Conservation (phyloP, 2,113 vertebrate species). For the Gnathonemus longibarbis region DNA sequence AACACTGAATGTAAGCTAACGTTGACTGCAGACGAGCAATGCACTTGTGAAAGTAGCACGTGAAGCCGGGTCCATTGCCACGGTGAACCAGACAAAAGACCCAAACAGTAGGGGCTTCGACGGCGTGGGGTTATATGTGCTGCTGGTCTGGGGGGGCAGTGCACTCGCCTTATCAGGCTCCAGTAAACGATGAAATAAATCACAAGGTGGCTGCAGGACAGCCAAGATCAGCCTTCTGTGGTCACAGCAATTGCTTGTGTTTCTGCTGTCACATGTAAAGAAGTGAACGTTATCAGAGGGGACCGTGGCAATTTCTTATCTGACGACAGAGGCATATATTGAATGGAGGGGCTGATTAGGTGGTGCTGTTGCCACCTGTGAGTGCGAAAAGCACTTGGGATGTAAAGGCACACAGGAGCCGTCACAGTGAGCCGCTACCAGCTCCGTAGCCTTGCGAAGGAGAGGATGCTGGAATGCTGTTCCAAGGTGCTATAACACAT, state of each 20-base stretch:
- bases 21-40: neutral
- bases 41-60: neutral
- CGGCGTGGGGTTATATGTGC: neutral
- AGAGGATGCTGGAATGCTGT: neutral
- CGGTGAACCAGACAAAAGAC: neutral
- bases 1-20: neutral
- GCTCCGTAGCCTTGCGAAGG: neutral
- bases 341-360: conserved; percentile 47
- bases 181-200: neutral
- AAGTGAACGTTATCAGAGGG: conserved; percentile 31
- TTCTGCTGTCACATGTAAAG: conserved; percentile 36
- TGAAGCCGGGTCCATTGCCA: neutral
- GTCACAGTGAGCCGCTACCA: conserved; percentile 41
- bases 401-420: conserved; percentile 45
- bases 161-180: neutral
- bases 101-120: neutral
- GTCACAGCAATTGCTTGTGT: conserved; percentile 29
- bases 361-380: conserved; percentile 40
- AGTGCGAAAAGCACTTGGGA: conserved; percentile 42
- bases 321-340: conserved; percentile 48
- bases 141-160: neutral
- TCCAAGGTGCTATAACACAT: neutral
- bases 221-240: neutral
- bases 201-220: neutral
- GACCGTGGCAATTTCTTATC: conserved; percentile 46